Base-by-base conservation (phyloP, 1,140 invertebrate genomes). In the Drosophila pandora region DNA sequence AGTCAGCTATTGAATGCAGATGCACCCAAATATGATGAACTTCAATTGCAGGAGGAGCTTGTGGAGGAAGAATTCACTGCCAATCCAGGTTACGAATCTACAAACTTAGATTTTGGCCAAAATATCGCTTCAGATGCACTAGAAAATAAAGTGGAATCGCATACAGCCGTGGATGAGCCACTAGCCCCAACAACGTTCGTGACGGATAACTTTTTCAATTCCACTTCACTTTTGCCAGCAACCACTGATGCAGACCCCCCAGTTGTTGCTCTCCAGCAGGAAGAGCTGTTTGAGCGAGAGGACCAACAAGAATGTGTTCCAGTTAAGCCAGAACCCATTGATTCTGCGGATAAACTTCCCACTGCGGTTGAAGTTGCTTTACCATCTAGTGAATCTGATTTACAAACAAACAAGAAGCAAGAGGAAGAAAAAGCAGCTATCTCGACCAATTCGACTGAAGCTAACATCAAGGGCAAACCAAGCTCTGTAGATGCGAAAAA, bases 401-500 rank as follows among this genome's bases (percentile, higher is more conserved):
- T 10, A 37, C 10, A 37, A 10, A 37, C 10, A 2, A 37, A 10
- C 34, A 37, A 37, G 34, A 37, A 12, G 3, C 12, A 12, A 10
- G 34, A 37, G 34, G 34, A n/a, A 12, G 34, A 12, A 12, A 12
- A 12, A 12, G 2, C 34, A 12, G 34, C 12, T 37, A 8, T 32
- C 8, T 10, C 32, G 9, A 37, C 68, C 6, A 70, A 53, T 34
- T 52, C 49, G 12, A 47, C 23, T 34, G 62, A 58, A 30, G 37
- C 45, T 3, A 71, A 56, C 39, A 23, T 48, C 17, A 75, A 68
- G 9, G 37, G 37, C 43, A 82, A 81, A 58, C 13, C 52, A 28
- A 72, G 43, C 28, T 45, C 74, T 13, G 23, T 32, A 21, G 75
- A 81, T 22, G 37, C 71, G 48, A 85, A 89, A 41, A 87, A 87